phyloP scores from a whole-genome alignment of 2,797 vertebrate genomes.

The Gymnoscopelus microlampas region DNA sequence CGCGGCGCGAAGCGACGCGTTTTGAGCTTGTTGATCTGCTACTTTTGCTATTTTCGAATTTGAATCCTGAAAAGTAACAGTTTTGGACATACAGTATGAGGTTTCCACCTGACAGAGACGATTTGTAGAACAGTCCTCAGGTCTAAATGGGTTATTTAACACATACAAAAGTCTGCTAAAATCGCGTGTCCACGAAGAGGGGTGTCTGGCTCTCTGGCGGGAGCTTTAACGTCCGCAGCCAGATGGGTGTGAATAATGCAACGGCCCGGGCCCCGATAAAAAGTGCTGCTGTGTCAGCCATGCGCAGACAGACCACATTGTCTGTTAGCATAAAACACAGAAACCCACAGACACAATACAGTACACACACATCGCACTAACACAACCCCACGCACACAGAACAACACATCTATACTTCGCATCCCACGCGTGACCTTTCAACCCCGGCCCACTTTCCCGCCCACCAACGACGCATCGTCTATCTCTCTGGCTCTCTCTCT shows the following conservation, averaged over 20 bases:
- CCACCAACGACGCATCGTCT: conserved; percentile 38
- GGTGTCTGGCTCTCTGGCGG: conserved; percentile 49
- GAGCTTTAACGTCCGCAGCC: conserved; percentile 48
- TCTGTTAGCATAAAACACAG: conserved; percentile 34
- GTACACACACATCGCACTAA: background rate
- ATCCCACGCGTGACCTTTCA: conserved; percentile 50
- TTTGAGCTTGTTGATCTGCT: no score
- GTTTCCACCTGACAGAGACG: no score
- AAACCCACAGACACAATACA: conserved; percentile 7
- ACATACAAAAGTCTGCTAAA: conserved; percentile 36
- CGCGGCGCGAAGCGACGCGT: no score
- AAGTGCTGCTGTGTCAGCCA: conserved; percentile 73
- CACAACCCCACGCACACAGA: conserved; percentile 19
- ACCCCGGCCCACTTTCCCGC: conserved; percentile 48
- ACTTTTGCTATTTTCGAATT: no score
- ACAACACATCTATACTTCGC: conserved; percentile 42
- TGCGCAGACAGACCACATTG: conserved; percentile 23
- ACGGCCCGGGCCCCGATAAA: conserved; percentile 53
- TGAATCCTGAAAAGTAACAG: no score
- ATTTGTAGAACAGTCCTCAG: no score
- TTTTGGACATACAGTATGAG: no score
- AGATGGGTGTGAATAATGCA: conserved; percentile 81
- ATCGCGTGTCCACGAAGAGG: conserved; percentile 22
- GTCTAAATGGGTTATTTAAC: conserved; percentile 17
- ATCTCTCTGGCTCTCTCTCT: conserved; percentile 10